Percentiles rank a stretch among this genome's conserved stretches.
These are phyloP conservation scores for Margarornis squamiger DNA, from an alignment of 2,797 vertebrate genomes.

Conservation along the genomic window DNA sequence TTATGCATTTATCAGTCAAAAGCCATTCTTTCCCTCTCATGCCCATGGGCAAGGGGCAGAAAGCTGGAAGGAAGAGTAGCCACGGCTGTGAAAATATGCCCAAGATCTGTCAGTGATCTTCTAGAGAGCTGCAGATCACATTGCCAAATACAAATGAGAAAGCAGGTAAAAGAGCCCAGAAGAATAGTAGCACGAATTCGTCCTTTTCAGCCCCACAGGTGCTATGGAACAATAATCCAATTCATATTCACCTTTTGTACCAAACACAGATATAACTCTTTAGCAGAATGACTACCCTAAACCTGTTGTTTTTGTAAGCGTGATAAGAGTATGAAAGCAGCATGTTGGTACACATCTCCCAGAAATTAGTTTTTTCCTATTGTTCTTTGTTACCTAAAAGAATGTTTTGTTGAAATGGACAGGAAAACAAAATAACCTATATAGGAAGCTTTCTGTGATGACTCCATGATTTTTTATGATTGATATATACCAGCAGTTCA, in stretches of 20 bases:
- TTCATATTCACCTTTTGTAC: not conserved
- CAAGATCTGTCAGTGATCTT: not conserved
- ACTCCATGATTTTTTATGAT: not conserved
- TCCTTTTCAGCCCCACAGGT: not conserved
- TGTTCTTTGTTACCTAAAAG: not conserved
- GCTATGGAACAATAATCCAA: not conserved
- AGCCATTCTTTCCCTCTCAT: not conserved
- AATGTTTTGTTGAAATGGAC: not conserved
- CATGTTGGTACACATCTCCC: not conserved
- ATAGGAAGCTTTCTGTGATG: not conserved
- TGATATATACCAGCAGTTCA: not conserved
- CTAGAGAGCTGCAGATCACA: not conserved
- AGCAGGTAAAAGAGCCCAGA: not conserved
- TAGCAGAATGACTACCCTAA: not conserved
- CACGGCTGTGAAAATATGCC: not conserved
- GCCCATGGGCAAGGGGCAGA: not conserved
- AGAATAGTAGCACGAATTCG: not conserved
- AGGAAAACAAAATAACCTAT: not conserved
- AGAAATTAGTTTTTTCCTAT: not conserved
- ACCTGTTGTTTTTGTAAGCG: not conserved
- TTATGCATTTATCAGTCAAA: not conserved
- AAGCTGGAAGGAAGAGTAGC: not conserved
- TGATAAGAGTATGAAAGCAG: not conserved
- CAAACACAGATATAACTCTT: not conserved
- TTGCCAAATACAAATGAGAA: not conserved